A percentile compares a stretch with the other conserved stretches of the same genome.
Conservation (phyloP, 92 coral and sea anemone species). For the Porites rus region DNA sequence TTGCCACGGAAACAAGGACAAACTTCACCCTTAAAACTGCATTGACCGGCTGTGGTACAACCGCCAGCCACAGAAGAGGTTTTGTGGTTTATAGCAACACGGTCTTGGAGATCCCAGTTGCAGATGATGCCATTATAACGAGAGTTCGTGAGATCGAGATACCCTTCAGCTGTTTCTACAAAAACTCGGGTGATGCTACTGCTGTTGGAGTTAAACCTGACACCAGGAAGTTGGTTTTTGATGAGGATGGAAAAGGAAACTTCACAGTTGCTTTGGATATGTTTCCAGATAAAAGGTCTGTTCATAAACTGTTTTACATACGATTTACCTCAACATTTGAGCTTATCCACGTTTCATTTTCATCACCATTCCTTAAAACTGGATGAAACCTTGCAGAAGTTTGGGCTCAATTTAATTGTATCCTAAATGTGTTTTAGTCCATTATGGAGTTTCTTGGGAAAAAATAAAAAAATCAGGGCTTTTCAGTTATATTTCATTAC, state of each 20-base stretch:
- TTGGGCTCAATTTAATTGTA: too few relatives aligned
- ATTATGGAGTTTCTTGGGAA: too few relatives aligned
- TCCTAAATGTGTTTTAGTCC: too few relatives aligned
- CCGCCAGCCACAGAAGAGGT: conserved; percentile 59
- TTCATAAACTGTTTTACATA: not conserved
- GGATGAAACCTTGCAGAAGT: too few relatives aligned
- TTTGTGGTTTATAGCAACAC: conserved; percentile 77
- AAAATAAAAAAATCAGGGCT: too few relatives aligned
- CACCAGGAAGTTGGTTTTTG: conserved; percentile 74
- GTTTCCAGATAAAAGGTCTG: conserved; percentile 37
- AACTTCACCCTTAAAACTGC: conserved; percentile 72
- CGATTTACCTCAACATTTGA: not conserved
- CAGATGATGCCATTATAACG: conserved; percentile 65
- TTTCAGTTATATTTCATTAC: too few relatives aligned
- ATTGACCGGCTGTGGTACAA: conserved; percentile 79
- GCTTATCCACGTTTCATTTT: too few relatives aligned
- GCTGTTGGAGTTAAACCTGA: conserved; percentile 81
- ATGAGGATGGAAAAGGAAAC: conserved; percentile 79
- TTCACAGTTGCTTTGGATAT: conserved; percentile 68
- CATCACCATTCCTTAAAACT: too few relatives aligned
- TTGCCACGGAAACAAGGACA: conserved; percentile 72
- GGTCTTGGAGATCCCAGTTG: conserved; percentile 67
- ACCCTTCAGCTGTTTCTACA: conserved; percentile 84
- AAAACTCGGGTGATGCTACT: conserved; percentile 65
- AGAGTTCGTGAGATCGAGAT: conserved; percentile 77